These are phyloP conservation scores for Notodonta dromedarius DNA, from an alignment of 2,888 invertebrate genomes.

Conservation along the genomic window DNA sequence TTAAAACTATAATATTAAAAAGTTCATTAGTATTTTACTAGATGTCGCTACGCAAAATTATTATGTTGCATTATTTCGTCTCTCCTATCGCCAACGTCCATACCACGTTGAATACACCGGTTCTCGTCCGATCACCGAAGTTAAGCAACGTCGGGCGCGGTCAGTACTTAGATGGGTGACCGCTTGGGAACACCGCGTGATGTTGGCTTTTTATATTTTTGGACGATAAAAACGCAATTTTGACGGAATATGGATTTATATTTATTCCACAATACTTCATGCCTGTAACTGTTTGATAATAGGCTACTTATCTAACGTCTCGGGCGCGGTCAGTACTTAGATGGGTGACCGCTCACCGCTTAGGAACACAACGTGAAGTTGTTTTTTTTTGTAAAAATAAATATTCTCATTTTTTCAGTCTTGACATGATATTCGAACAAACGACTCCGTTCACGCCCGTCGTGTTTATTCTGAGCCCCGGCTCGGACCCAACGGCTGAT, in stretches of 20 bases:
- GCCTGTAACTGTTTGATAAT: too few species aligned
- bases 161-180: conserved; percentile 77
- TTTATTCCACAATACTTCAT: too few species aligned
- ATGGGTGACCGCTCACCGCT: conserved; percentile 66
- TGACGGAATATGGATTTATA: too few species aligned
- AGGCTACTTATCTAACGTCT: conserved; percentile 16
- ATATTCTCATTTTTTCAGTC: conserved; percentile 74
- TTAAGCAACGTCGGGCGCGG: conserved; percentile 75
- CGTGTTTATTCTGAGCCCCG: conserved; percentile 96
- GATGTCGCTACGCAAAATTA: neutral
- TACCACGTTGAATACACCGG: conserved; percentile 58
- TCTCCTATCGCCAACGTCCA: conserved; percentile 23
- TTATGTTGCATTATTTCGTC: neutral
- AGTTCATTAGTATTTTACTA: neutral
- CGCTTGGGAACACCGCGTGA: conserved; percentile 71
- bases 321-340: conserved; percentile 47
- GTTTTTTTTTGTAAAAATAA: conserved; percentile 50
- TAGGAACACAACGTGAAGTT: conserved; percentile 73
- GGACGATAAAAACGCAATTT: too few species aligned
- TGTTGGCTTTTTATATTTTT: too few species aligned
- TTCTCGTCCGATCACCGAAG: conserved; percentile 82
- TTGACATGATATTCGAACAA: conserved; percentile 93
- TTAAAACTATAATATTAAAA: too few species aligned
- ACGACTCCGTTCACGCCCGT: conserved; percentile 93
- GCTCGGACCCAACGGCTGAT: conserved; percentile 96